Evolutionary conservation across 2,888 invertebrate species (phyloP), one percentile per base, ranked within the genome.

Genomic region (Balanococcus diminutus): DNA sequence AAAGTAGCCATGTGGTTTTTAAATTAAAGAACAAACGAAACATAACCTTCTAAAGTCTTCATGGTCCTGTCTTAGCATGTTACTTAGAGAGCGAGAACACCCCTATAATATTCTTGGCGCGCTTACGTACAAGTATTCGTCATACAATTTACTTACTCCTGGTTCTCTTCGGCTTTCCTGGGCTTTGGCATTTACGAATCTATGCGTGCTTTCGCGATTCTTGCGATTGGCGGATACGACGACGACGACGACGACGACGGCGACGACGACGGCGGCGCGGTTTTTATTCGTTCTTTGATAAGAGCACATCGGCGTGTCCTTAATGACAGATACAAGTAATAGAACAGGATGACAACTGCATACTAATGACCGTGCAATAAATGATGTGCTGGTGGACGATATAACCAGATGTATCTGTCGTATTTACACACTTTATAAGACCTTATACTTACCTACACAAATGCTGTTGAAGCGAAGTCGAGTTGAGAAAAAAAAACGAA

Each of bases 21-120:
- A 28, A 75, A 75, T 67, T 67, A 36, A 31, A 75, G 75, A 75
- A 75, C 75, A 75, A 75, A 75, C 75, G 75, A 75, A 75, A 75
- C 75, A 36, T 75, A 75, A 75, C 75, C 75, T 75, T 75, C 75
- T 75, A 32, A 75, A 75, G 75, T 31, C 75, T 32, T 75, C 32
- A 75, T 32, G 75, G 32, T 32, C 75, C 75, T 75, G 75, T 75
- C 67, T 51, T 19, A 19, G 25, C 36, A 36, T 75, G 75, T 32
- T 32, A 75, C 75, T n/a, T 6, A 19, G 51, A 51, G 6, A 51
- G 51, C n/a, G 51, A 51, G 28, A 28, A 67, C 36, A 31, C 75
- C n/a, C 75, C 32, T 75, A 36, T 67, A n/a, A n/a, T n/a, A 67
- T 32, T 28, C 32, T 28, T 31, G 32, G 32, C 75, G 32, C 36